Evolutionary conservation across 2,888 invertebrate species (phyloP).

Genomic region (Phyto melanocephala): DNA sequence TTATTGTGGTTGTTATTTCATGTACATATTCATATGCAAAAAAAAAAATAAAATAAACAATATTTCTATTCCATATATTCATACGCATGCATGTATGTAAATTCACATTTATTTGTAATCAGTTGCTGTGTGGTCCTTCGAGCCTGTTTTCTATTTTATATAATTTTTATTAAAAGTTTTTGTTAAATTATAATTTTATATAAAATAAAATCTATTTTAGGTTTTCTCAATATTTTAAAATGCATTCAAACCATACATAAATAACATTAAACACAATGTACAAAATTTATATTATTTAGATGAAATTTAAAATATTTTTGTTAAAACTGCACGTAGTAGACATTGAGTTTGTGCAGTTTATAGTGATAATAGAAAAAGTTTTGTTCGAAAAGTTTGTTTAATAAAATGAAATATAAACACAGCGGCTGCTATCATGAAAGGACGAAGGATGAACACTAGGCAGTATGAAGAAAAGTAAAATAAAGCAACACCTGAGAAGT

Average conservation of each 20-base stretch:
- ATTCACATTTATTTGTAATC: constrained; percentile 1
- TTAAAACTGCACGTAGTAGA: background rate
- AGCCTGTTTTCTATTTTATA: constrained; percentile 58
- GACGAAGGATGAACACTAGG: too few relatives aligned
- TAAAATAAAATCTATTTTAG: constrained; percentile 60
- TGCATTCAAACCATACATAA: background rate
- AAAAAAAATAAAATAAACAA: background rate
- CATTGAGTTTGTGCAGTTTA: background rate
- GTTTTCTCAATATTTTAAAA: background rate
- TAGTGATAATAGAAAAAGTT: constrained; percentile 23
- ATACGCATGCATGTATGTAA: too few relatives aligned
- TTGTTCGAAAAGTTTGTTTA: background rate
- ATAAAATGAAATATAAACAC: background rate
- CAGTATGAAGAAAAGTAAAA: too few relatives aligned
- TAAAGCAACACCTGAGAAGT: too few relatives aligned
- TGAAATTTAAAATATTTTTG: constrained; percentile 4
- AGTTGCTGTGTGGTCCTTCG: constrained; percentile 42
- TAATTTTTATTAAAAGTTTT: constrained; percentile 61
- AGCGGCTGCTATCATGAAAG: too few relatives aligned
- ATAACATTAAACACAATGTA: background rate
- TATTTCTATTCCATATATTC: background rate
- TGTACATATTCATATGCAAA: background rate
- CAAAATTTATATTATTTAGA: background rate
- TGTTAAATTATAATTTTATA: constrained; percentile 55
- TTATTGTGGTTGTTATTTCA: too few relatives aligned